A percentile compares a stretch with the other conserved stretches of the same genome.
These are phyloP conservation scores for Chaitophorus viminalis DNA, from an alignment of 2,888 invertebrate species.

Conservation along the genomic window DNA sequence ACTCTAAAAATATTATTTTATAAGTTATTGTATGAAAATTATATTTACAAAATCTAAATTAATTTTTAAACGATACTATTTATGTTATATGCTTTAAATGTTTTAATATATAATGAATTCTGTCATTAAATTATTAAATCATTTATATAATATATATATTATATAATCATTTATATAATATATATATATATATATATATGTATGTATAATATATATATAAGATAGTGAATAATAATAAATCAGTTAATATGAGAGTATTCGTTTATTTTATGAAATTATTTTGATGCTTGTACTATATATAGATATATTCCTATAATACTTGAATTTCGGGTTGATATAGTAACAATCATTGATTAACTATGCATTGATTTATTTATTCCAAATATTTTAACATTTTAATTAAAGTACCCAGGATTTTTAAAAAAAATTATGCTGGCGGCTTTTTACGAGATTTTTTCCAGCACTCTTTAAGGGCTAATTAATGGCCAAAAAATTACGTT, in stretches of 20 bases:
- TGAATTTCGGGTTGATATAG: background rate
- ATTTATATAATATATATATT: too few species aligned
- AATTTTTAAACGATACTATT: too few species aligned
- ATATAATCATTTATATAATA: too few species aligned
- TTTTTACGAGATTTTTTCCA: constrained; percentile 44
- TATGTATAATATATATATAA: too few species aligned
- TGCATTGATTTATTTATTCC: constrained; percentile 37
- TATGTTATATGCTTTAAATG: background rate
- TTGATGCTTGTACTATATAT: too few species aligned
- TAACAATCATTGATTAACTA: too few species aligned
- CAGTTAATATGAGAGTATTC: background rate
- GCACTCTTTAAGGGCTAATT: constrained; percentile 43
- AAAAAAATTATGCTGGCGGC: background rate
- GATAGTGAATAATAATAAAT: background rate
- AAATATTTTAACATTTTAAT: constrained; percentile 30
- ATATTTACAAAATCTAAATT: too few species aligned
- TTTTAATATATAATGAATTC: background rate
- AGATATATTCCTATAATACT: too few species aligned
- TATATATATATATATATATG: too few species aligned
- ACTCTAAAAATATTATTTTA: too few species aligned
- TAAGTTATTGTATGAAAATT: too few species aligned
- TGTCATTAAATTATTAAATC: too few species aligned
- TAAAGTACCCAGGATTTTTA: constrained; percentile 24
- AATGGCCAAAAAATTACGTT: constrained; percentile 45
- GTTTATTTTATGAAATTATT: background rate